Percentiles rank a stretch among this genome's conserved stretches.
phyloP scores from a whole-genome alignment of 2,888 invertebrate genomes.

The Ametastegia equiseti region DNA sequence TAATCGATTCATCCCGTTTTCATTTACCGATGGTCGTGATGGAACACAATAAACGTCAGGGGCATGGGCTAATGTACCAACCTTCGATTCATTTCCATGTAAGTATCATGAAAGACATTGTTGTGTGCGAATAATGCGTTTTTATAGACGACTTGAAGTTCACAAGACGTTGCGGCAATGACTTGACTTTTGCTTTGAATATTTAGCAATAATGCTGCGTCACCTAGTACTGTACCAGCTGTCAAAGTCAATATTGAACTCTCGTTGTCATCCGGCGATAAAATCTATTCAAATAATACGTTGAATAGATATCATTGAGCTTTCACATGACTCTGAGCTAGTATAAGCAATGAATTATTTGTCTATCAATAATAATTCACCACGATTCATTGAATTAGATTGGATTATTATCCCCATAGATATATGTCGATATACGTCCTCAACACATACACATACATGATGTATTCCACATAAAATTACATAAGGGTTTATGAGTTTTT shows the following conservation, averaged over 20 bases:
- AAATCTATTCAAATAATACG: constrained; percentile 20
- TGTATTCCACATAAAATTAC: background rate
- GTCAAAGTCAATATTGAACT: constrained; percentile 39
- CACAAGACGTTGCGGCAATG: constrained; percentile 36
- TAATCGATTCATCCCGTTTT: background rate
- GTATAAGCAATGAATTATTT: background rate
- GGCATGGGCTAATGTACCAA: background rate
- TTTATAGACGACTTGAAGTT: constrained; percentile 38
- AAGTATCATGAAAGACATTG: constrained; percentile 34
- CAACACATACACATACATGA: background rate
- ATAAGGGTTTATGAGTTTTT: background rate
- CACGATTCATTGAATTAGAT: background rate
- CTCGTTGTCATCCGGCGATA: constrained; percentile 43
- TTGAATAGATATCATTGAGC: background rate
- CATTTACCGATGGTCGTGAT: background rate
- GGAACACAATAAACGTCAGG: background rate
- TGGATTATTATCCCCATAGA: background rate
- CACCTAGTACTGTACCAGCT: constrained; percentile 38
- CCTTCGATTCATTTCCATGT: constrained; percentile 41
- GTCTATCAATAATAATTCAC: background rate
- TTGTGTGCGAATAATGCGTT: constrained; percentile 30
- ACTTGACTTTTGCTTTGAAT: constrained; percentile 41
- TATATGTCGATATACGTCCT: background rate
- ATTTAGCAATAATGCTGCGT: constrained; percentile 26
- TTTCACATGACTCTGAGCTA: constrained; percentile 11